Evolutionary conservation across 2,888 invertebrate genomes (phyloP), one percentile per base, ranked within the genome.

Genomic region (Clusia tigrina): DNA sequence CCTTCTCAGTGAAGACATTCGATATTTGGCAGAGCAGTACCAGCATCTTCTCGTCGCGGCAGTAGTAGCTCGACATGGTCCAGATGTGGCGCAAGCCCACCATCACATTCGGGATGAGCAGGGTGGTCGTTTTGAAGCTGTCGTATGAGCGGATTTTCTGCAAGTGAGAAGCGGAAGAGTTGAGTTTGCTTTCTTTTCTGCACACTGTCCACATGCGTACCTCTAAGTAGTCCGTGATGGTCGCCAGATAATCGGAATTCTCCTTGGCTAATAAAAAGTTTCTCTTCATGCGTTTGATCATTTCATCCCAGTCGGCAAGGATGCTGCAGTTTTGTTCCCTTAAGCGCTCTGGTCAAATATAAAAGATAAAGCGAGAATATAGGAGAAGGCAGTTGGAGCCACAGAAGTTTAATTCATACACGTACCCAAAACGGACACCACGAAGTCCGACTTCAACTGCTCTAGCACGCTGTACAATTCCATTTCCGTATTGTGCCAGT

Each of bases 11-110:
- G 5, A 96, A 85, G 6, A 93, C 91, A 89, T 91, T 91, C 0
- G 94, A 93, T 71, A 96, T 92, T 72, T 93, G 88, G 64, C 90
- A 88, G 78, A 96, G 86, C 2, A 97, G 85, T 0, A 91, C 89
- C 24, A 93, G 89, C 95, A 96, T 95, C 63, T 91, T 88, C 66
- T 93, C 92, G 76, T 96, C 96, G 0, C 86, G 88, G 65, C 92
- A 90, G 80, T 93, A 96, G 74, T 94, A 93, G 57, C 89, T 86
- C 0, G 96, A 96, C 59, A 96, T 87, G 56, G 95, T 91, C 96
- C 96, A 96, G 76, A 96, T 91, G 87, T 96, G 91, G 71, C 92
- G 90, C 42, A 96, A 82, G 1, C 94, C 93, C 67, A 94, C 92
- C 85, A 95, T 91, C 66, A 96, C 84, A 62, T 90, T 88, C 0